These are phyloP conservation scores for Arrhamphus sclerolepis DNA, from an alignment of 2,797 vertebrate species.

Conservation along the genomic window DNA sequence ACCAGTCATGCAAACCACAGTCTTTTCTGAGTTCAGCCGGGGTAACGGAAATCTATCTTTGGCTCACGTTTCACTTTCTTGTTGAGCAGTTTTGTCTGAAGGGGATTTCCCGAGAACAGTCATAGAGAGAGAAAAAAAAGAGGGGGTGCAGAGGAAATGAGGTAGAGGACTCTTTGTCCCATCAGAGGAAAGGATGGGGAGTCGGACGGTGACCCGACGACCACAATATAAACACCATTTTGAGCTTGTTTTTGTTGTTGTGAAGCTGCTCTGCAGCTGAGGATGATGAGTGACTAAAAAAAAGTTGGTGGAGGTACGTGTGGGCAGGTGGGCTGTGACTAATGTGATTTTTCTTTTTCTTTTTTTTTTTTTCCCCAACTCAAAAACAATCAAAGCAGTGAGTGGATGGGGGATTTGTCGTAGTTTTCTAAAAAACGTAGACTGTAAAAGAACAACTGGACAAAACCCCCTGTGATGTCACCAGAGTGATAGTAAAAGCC, in stretches of 20 bases:
- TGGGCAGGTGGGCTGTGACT: slow-evolving; percentile 71
- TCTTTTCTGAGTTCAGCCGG: slow-evolving; percentile 53
- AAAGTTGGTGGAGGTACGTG: slow-evolving; percentile 52
- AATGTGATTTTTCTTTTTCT: slow-evolving; percentile 52
- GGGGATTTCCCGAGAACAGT: slow-evolving; percentile 67
- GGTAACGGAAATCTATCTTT: slow-evolving; percentile 77
- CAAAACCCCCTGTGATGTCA: too few relatives aligned
- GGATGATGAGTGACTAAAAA: slow-evolving; percentile 23
- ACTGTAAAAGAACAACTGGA: too few relatives aligned
- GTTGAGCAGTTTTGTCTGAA: slow-evolving; percentile 61
- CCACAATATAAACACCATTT: slow-evolving; percentile 10
- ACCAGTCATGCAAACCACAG: slow-evolving; percentile 44
- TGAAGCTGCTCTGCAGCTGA: slow-evolving; percentile 24
- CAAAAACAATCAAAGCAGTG: slow-evolving; percentile 44
- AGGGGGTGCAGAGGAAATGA: slow-evolving; percentile 45
- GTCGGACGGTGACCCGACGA: slow-evolving; percentile 23
- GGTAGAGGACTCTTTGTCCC: slow-evolving; percentile 52
- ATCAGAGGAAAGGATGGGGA: slow-evolving; percentile 35
- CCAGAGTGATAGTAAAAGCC: not conserved
- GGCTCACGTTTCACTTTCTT: slow-evolving; percentile 74
- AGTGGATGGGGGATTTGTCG: not conserved
- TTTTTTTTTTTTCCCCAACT: slow-evolving; percentile 8
- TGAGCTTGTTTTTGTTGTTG: slow-evolving; percentile 22
- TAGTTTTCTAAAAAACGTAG: too few relatives aligned
- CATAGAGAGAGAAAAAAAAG: slow-evolving; percentile 19